Evolutionary conservation across 1,140 invertebrate species (phyloP).

Genomic region (Scaptomyza pallida): DNA sequence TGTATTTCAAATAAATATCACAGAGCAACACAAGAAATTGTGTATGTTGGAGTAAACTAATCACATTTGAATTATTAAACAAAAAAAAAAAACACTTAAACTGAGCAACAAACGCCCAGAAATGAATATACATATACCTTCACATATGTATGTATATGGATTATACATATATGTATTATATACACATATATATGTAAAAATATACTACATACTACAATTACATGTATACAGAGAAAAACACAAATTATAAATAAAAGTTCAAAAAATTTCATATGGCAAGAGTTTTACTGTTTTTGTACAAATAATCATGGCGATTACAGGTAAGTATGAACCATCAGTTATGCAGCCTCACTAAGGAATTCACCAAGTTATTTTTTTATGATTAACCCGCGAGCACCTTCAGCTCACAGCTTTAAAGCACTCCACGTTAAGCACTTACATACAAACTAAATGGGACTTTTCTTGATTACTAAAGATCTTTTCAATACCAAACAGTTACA

Average conservation of each 20-base stretch:
- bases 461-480: too few species aligned
- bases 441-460: too few species aligned
- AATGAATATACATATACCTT: constrained; percentile 32
- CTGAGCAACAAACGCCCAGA: constrained; percentile 30
- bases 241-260: constrained; percentile 75
- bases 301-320: too few species aligned
- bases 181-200: constrained; percentile 61
- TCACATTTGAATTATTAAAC: constrained; percentile 36
- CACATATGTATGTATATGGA: constrained; percentile 9
- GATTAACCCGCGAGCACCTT: too few species aligned
- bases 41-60: constrained; percentile 56
- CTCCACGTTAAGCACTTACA: too few species aligned
- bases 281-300: constrained; percentile 8
- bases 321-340: too few species aligned
- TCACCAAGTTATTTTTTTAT: too few species aligned
- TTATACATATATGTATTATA: constrained; percentile 36
- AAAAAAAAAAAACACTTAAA: constrained; percentile 12
- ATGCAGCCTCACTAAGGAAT: too few species aligned
- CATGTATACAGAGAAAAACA: constrained; percentile 76
- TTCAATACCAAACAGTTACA: too few species aligned
- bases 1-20: constrained; percentile 10
- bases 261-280: constrained; percentile 33
- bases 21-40: constrained; percentile 21
- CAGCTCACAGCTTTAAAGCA: too few species aligned
- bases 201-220: constrained; percentile 54